Evolutionary conservation across 2,113 vertebrate species (phyloP).

Genomic region (Trochalopteron elliotii): DNA sequence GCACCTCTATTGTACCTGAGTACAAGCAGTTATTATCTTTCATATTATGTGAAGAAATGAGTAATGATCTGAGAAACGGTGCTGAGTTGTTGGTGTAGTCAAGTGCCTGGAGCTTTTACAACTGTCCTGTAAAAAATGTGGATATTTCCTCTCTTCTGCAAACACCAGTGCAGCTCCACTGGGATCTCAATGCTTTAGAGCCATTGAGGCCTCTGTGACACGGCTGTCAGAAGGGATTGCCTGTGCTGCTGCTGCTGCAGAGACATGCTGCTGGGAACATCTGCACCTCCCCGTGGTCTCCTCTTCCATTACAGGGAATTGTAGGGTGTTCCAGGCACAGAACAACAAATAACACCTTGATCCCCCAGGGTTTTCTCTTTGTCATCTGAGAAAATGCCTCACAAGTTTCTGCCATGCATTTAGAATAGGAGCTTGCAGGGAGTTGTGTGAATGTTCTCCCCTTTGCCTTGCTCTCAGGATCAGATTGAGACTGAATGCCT

Average conservation of each 20-base stretch:
- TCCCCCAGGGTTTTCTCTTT: background rate
- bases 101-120: background rate
- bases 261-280: background rate
- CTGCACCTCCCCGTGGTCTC: background rate
- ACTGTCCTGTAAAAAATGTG: background rate
- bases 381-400: background rate
- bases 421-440: background rate
- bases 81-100: background rate
- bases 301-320: background rate
- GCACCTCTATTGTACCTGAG: background rate
- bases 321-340: background rate
- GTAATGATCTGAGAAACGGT: background rate
- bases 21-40: background rate
- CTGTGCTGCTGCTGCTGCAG: background rate
- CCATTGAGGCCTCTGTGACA: background rate
- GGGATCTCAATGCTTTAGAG: background rate
- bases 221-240: background rate
- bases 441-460: background rate
- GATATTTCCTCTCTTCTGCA: background rate
- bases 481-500: background rate
- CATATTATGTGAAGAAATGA: background rate
- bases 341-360: background rate
- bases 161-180: background rate
- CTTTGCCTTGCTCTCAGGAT: background rate
- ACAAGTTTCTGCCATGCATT: background rate